A percentile compares a stretch with the other conserved stretches of the same genome.
Evolutionary conservation across 2,888 invertebrate species (phyloP).

Genomic region (Arctia plantaginis): DNA sequence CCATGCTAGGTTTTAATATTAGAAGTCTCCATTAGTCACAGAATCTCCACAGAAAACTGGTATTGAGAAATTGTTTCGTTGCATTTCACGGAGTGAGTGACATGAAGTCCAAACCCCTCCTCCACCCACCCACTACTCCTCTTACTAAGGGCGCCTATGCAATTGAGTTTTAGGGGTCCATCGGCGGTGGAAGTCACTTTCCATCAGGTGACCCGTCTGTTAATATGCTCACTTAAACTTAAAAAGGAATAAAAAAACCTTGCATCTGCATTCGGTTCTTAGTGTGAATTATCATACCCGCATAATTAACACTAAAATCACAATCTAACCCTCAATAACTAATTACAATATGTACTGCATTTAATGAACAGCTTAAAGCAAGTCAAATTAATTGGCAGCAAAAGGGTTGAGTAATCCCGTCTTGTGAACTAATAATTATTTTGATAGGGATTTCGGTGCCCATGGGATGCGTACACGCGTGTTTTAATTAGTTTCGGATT

Average conservation of each 20-base stretch:
- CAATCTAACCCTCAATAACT: constrained; percentile 9
- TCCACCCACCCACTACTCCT: neutral
- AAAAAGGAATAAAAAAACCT: neutral
- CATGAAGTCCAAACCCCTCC: too few species aligned
- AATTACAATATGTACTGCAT: constrained; percentile 33
- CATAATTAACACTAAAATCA: constrained; percentile 27
- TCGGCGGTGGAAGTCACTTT: too few species aligned
- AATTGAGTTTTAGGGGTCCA: too few species aligned
- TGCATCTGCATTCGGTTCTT: neutral
- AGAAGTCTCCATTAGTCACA: too few species aligned
- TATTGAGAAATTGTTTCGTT: neutral
- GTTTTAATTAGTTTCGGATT: constrained; percentile 81
- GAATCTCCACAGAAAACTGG: neutral
- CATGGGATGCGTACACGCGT: constrained; percentile 60
- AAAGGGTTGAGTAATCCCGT: constrained; percentile 63
- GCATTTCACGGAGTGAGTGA: neutral
- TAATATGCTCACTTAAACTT: too few species aligned
- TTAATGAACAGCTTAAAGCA: constrained; percentile 65
- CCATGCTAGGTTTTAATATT: too few species aligned
- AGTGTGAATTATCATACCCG: constrained; percentile 16
- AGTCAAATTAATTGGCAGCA: constrained; percentile 66
- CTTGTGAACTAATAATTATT: constrained; percentile 70
- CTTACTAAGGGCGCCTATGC: neutral
- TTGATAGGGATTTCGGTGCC: constrained; percentile 66
- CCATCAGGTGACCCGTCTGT: neutral